Evolutionary conservation across 2,888 invertebrate genomes (phyloP).

Genomic region (Ptychoptera albimana): DNA sequence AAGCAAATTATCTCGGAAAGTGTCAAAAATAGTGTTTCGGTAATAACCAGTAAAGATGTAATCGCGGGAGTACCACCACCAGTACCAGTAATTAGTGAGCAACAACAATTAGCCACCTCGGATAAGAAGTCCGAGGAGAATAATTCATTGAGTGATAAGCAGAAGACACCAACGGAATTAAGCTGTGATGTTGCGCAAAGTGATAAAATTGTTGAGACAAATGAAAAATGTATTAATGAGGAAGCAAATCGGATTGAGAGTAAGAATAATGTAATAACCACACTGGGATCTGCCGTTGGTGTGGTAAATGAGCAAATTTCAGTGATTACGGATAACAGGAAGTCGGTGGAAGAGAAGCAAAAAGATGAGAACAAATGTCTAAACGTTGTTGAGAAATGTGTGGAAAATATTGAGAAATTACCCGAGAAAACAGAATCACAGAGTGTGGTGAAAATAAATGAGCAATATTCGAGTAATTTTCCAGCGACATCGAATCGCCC

Average conservation of each 20-base stretch:
- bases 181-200: no score
- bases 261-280: no score
- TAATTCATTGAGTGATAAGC: no score
- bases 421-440: neutral
- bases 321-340: constrained; percentile 3
- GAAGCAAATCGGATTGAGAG: no score
- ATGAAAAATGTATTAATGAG: no score
- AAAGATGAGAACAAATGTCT: no score
- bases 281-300: no score
- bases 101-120: neutral
- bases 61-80: neutral
- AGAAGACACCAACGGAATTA: no score
- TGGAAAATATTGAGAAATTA: neutral
- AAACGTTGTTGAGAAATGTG: neutral
- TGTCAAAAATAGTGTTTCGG: constrained; percentile 4
- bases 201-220: no score
- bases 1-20: constrained; percentile 23
- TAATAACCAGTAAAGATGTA: constrained; percentile 1
- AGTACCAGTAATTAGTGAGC: neutral
- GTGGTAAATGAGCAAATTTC: constrained; percentile 4
- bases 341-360: neutral
- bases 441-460: constrained; percentile 11
- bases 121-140: no score
- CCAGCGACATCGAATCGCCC: constrained; percentile 7
- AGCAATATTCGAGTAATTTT: constrained; percentile 1